Conservation (phyloP, 92 coral and sea anemone species). For the Epizoanthus ramosus region DNA sequence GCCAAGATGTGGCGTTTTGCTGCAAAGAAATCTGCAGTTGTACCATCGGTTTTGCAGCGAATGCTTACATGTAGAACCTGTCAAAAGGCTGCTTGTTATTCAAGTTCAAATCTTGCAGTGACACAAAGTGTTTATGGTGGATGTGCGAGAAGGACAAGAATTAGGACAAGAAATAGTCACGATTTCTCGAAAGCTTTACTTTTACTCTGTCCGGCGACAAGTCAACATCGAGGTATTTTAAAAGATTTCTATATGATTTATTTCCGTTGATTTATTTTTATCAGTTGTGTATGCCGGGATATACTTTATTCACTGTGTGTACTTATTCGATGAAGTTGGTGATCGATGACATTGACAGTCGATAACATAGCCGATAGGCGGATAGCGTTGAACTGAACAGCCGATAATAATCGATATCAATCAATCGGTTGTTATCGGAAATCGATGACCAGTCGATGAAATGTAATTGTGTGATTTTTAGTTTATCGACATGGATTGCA, state of each 20-base stretch:
- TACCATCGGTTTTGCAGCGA: slow-evolving; percentile 1
- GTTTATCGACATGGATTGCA: too few relatives aligned
- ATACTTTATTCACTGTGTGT: too few relatives aligned
- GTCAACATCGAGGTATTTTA: not conserved
- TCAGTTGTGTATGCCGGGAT: too few relatives aligned
- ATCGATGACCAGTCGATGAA: too few relatives aligned
- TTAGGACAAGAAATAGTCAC: not conserved
- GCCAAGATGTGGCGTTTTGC: slow-evolving; percentile 30
- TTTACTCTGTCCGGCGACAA: not conserved
- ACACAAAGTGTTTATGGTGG: not conserved
- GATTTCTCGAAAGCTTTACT: not conserved
- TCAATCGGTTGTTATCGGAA: too few relatives aligned
- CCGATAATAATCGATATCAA: too few relatives aligned
- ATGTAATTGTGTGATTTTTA: too few relatives aligned
- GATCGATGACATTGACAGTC: too few relatives aligned
- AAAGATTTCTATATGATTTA: too few relatives aligned
- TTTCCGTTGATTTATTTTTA: too few relatives aligned
- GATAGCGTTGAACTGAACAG: not conserved
- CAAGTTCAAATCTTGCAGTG: not conserved
- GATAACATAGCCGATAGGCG: not conserved
- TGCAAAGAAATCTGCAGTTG: not conserved
- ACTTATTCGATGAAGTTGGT: too few relatives aligned
- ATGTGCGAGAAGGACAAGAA: not conserved
- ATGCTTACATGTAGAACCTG: slow-evolving; percentile 13
- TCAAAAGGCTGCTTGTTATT: not conserved